phyloP scores from a whole-genome alignment of 2,797 vertebrate genomes.

The Notamacropus eugenii region DNA sequence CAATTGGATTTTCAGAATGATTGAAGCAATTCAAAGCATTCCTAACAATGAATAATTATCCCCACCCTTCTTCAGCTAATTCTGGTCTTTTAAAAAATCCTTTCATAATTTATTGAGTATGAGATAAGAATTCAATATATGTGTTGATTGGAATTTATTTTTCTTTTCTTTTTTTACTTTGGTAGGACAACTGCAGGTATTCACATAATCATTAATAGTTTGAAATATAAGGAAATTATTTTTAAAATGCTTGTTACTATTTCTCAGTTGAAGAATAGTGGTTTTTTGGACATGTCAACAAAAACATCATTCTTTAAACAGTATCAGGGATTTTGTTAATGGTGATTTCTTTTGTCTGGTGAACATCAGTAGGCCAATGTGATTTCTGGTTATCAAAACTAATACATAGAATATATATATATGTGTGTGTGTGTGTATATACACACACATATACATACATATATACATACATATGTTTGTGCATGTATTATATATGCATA shows the following conservation, averaged over 20 bases:
- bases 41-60: neutral
- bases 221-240: neutral
- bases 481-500: too few relatives aligned
- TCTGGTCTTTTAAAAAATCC: neutral
- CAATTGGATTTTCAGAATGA: neutral
- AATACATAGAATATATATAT: too few relatives aligned
- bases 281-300: neutral
- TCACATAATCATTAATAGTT: neutral
- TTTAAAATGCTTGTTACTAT: too few relatives aligned
- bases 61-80: neutral
- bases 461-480: too few relatives aligned
- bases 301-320: neutral
- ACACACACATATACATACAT: too few relatives aligned
- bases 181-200: too few relatives aligned
- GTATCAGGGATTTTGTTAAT: neutral
- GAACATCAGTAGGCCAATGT: neutral
- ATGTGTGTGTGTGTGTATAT: too few relatives aligned
- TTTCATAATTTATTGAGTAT: neutral
- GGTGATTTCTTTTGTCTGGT: neutral
- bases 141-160: neutral
- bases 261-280: neutral
- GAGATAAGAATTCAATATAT: neutral
- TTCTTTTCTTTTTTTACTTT: too few relatives aligned
- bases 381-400: neutral
- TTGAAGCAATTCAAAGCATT: too few relatives aligned